Conservation (phyloP, 2,888 invertebrate species). For the Drosophila demipolita region DNA sequence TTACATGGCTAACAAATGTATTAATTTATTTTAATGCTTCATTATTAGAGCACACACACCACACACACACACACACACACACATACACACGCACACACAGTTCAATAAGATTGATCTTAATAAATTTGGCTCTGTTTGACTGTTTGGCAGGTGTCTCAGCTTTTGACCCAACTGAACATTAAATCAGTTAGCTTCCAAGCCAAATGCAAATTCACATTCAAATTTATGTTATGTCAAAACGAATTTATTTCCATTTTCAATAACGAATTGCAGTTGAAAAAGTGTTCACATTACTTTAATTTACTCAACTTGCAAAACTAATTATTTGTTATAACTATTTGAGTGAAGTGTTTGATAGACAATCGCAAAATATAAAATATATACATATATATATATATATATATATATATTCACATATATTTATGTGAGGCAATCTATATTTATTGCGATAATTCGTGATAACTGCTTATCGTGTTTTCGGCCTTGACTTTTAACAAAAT, state of each 20-base stretch:
- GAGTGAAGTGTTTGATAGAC: background rate
- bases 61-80: background rate
- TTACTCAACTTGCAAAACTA: background rate
- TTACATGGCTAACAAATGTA: constrained; percentile 33
- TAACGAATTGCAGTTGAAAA: background rate
- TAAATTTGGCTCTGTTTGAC: background rate
- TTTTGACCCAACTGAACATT: constrained; percentile 4
- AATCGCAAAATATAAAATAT: too few relatives aligned
- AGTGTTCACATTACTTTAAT: background rate
- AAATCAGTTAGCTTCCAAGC: background rate
- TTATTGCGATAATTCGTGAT: background rate
- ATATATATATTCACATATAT: background rate
- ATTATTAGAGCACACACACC: background rate
- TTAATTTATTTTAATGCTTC: constrained; percentile 34
- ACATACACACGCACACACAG: constrained; percentile 9
- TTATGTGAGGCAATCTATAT: background rate
- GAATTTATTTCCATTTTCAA: background rate
- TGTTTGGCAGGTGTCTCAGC: background rate
- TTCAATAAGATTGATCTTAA: constrained; percentile 18
- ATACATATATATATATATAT: background rate
- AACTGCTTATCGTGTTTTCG: background rate
- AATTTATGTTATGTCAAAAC: background rate
- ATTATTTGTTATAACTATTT: background rate
- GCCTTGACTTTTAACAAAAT: background rate
- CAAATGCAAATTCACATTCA: background rate